Evolutionary conservation across 2,797 vertebrate species (phyloP).

Genomic region (Aselliscus stoliczkanus): DNA sequence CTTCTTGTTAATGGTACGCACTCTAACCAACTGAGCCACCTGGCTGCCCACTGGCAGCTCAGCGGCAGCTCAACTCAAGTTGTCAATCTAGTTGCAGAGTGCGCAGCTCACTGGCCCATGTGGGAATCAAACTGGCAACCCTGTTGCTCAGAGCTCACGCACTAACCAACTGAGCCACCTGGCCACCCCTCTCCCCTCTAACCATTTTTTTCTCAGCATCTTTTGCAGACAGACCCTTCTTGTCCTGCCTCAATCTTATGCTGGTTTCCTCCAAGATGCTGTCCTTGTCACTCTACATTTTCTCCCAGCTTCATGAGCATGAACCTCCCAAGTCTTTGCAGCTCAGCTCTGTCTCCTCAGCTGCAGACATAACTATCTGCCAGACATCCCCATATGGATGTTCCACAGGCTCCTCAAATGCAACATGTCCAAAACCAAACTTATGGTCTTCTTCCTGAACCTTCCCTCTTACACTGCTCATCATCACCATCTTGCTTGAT

Average conservation of each 20-base stretch:
- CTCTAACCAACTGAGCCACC: no score
- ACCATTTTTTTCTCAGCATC: background rate
- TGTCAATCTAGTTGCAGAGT: no score
- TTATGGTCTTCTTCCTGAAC: background rate
- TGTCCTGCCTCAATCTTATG: background rate
- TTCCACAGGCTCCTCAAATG: background rate
- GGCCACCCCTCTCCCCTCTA: no score
- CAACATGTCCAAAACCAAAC: background rate
- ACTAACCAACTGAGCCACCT: no score
- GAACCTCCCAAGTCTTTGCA: background rate
- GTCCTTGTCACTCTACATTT: background rate
- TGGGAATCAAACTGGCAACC: no score
- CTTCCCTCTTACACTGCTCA: background rate
- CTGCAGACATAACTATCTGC: background rate
- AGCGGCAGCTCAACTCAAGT: no score
- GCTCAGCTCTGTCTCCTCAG: background rate
- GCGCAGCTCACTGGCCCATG: no score
- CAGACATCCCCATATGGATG: background rate
- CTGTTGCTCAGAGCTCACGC: no score
- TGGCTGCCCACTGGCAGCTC: no score
- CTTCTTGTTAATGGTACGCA: no score
- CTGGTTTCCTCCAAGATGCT: background rate
- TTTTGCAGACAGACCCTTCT: background rate
- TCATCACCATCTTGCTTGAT: no score
- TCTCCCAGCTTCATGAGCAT: background rate